A percentile compares a stretch with the other conserved stretches of the same genome.
Conservation (phyloP, 2,797 vertebrate genomes). For the Platalea minor region DNA sequence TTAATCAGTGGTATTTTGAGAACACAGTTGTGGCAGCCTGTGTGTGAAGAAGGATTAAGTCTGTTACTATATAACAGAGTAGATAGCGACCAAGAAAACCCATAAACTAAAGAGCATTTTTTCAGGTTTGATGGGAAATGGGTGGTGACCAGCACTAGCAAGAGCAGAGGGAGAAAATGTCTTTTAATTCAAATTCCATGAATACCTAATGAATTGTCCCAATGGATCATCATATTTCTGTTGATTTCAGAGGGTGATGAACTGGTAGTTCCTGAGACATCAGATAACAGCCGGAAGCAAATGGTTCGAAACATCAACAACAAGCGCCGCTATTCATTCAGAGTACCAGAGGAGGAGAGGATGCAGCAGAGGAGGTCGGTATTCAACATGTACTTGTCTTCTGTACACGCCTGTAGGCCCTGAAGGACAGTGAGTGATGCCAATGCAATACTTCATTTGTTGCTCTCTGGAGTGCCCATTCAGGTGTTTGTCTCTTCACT, state of each 20-base stretch:
- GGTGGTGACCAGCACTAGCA: neutral
- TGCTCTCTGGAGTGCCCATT: neutral
- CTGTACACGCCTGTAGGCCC: neutral
- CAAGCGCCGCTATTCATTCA: slow-evolving; percentile 95
- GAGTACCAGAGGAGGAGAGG: slow-evolving; percentile 94
- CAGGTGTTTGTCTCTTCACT: neutral
- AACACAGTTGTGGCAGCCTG: neutral
- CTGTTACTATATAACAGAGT: neutral
- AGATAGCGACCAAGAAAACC: neutral
- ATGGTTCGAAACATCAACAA: slow-evolving; percentile 97
- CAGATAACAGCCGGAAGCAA: slow-evolving; percentile 97
- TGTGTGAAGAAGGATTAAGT: neutral
- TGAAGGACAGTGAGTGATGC: neutral
- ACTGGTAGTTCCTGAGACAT: slow-evolving; percentile 95
- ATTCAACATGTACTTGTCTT: slow-evolving; percentile 21
- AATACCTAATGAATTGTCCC: neutral
- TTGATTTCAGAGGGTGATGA: slow-evolving; percentile 91
- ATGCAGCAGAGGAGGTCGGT: slow-evolving; percentile 92
- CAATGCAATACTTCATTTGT: neutral
- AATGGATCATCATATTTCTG: neutral
- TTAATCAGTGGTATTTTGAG: neutral
- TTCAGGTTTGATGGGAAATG: neutral
- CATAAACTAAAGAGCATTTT: neutral
- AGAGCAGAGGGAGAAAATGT: neutral
- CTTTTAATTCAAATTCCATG: neutral